Evolutionary conservation across 2,113 vertebrate species (phyloP).

Genomic region (Chlamydotis undulata): DNA sequence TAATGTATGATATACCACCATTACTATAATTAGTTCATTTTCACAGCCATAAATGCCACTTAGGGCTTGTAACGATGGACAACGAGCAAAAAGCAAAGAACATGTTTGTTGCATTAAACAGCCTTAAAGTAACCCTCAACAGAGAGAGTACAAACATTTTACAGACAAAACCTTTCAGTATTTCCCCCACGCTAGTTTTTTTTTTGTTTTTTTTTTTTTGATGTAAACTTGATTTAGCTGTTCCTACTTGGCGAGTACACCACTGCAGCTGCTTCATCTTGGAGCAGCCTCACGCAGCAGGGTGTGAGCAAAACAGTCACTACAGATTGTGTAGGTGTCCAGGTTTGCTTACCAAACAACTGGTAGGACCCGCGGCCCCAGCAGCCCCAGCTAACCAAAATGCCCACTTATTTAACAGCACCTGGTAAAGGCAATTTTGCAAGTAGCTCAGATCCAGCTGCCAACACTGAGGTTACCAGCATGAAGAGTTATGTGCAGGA

Average conservation of each 20-base stretch:
- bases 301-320: not conserved
- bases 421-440: not conserved
- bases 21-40: not conserved
- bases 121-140: not conserved
- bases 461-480: fast-evolving
- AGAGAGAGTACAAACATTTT: not conserved
- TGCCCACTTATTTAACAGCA: not conserved
- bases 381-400: not conserved
- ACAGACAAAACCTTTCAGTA: not conserved
- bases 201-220: not conserved
- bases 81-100: not conserved
- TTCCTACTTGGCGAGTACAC: not conserved
- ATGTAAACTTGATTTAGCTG: not conserved
- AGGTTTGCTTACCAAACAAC: not conserved
- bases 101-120: not conserved
- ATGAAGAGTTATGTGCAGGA: fast-evolving
- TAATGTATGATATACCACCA: not conserved
- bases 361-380: not conserved
- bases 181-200: not conserved
- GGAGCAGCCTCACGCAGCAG: not conserved
- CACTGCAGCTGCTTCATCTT: not conserved
- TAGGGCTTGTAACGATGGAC: not conserved
- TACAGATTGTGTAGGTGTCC: not conserved
- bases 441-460: not conserved
- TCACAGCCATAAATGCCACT: not conserved